phyloP scores from a whole-genome alignment of 2,888 invertebrate genomes.

The Girardia tigrina region DNA sequence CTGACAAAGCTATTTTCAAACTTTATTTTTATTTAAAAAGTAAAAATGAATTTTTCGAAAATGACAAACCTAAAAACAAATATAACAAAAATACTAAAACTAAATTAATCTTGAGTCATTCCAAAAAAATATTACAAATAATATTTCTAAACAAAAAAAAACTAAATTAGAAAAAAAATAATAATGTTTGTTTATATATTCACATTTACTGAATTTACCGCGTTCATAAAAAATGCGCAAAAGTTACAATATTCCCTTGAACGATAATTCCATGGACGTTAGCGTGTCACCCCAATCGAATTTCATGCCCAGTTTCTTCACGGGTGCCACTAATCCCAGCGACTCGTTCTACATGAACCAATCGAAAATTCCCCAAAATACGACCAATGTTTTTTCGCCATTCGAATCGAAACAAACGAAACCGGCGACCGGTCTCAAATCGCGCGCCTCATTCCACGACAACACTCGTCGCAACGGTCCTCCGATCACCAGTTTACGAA shows the following conservation, averaged over 20 bases:
- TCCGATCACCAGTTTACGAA: background rate
- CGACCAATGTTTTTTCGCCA: background rate
- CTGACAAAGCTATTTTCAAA: too few species aligned
- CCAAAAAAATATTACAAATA: too few species aligned
- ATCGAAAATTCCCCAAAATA: background rate
- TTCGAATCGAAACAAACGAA: background rate
- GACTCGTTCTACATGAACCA: background rate
- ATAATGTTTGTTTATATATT: too few species aligned
- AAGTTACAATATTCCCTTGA: background rate
- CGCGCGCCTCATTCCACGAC: background rate
- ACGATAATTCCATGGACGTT: background rate
- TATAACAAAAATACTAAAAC: too few species aligned
- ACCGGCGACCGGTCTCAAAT: background rate
- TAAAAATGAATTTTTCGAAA: too few species aligned
- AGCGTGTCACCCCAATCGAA: background rate
- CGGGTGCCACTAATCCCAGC: background rate
- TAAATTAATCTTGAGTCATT: too few species aligned
- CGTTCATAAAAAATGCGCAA: conserved; percentile 1
- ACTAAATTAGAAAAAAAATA: too few species aligned
- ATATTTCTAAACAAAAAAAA: too few species aligned
- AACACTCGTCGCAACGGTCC: background rate
- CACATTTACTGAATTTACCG: too few species aligned
- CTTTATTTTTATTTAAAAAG: too few species aligned
- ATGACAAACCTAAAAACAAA: too few species aligned
- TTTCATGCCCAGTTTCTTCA: background rate